These are phyloP conservation scores for Malacoraja senta DNA, from an alignment of 2,797 vertebrate species.

Conservation along the genomic window DNA sequence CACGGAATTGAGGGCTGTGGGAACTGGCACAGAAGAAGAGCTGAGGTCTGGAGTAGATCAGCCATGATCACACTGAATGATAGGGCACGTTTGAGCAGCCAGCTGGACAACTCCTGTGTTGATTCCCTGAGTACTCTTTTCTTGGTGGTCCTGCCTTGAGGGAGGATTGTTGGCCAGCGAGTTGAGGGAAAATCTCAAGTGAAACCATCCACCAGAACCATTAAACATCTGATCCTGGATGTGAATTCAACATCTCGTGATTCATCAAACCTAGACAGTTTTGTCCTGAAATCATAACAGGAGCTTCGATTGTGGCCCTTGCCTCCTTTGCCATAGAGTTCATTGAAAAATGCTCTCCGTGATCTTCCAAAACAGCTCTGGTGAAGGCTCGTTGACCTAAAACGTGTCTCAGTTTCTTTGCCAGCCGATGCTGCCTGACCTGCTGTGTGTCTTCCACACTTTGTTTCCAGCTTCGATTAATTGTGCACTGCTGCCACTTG, in stretches of 20 bases:
- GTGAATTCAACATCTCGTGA: background rate
- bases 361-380: background rate
- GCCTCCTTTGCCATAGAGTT: too few species aligned
- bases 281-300: background rate
- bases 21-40: too few species aligned
- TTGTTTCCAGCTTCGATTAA: background rate
- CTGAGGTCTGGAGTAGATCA: too few species aligned
- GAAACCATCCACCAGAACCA: background rate
- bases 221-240: background rate
- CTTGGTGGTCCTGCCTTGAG: background rate
- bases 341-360: background rate
- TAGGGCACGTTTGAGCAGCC: too few species aligned
- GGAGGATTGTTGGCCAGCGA: background rate
- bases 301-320: background rate
- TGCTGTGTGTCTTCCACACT: too few species aligned
- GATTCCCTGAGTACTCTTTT: background rate
- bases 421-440: too few species aligned
- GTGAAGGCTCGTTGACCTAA: too few species aligned
- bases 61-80: too few species aligned
- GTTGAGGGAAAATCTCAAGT: too few species aligned
- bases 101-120: too few species aligned
- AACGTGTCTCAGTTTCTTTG: too few species aligned
- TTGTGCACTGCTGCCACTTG: background rate
- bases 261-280: background rate
- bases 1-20: too few species aligned